Conservation (phyloP, 2,113 vertebrate species). For the Philantomba maxwellii region DNA sequence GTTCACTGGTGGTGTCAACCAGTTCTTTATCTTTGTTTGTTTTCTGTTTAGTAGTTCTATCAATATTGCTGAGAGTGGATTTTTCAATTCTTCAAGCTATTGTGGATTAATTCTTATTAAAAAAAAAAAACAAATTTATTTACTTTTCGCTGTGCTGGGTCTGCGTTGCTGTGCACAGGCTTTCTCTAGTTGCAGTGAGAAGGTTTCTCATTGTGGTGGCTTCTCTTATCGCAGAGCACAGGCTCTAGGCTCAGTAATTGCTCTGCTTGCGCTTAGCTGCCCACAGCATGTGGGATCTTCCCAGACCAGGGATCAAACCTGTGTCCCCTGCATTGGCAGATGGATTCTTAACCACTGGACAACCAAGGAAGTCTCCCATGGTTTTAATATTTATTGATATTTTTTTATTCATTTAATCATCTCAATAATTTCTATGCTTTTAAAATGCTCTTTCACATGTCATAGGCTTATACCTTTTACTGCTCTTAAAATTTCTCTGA, state of each 20-base stretch:
- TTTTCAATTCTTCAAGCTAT: not conserved
- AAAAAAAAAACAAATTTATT: not conserved
- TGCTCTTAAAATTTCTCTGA: not conserved
- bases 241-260: not conserved
- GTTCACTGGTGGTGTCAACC: not conserved
- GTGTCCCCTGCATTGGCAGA: not conserved
- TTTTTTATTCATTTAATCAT: not conserved
- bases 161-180: not conserved
- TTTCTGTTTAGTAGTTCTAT: not conserved
- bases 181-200: not conserved
- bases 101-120: not conserved
- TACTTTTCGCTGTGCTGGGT: not conserved
- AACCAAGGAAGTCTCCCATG: not conserved
- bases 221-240: not conserved
- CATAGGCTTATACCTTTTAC: not conserved
- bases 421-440: not conserved
- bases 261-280: not conserved
- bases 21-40: not conserved
- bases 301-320: not conserved
- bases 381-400: not conserved
- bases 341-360: not conserved
- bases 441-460: not conserved
- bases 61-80: not conserved
- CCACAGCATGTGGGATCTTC: not conserved
- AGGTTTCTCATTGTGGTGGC: not conserved